Evolutionary conservation across 92 coral and sea anemone genomes (phyloP).

Genomic region (Galaxea fascicularis): DNA sequence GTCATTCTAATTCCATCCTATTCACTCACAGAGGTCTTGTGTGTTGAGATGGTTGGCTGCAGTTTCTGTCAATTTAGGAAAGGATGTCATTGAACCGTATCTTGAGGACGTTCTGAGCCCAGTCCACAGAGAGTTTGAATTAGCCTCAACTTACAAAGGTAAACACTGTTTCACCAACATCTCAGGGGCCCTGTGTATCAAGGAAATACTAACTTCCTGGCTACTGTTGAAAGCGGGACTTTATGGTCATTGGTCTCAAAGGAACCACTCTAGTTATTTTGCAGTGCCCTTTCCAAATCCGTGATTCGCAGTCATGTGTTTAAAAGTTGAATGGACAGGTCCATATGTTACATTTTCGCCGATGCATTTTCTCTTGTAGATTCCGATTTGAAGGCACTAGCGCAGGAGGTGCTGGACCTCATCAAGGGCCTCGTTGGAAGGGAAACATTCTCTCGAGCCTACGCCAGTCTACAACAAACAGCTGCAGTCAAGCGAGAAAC

Average conservation of each 20-base stretch:
- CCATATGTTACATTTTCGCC: background rate
- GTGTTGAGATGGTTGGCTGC: slow-evolving; percentile 96
- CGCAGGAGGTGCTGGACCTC: slow-evolving; percentile 90
- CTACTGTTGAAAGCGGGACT: too few relatives aligned
- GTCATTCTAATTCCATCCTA: background rate
- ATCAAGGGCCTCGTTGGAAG: slow-evolving; percentile 87
- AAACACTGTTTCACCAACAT: background rate
- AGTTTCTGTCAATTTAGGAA: slow-evolving; percentile 77
- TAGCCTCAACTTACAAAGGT: slow-evolving; percentile 84
- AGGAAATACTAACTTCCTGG: too few relatives aligned
- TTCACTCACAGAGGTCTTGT: slow-evolving; percentile 76
- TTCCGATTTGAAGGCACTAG: slow-evolving; percentile 72
- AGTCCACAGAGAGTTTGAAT: slow-evolving; percentile 88
- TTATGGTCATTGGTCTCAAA: too few relatives aligned
- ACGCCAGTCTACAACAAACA: slow-evolving; percentile 80
- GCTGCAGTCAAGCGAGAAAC: slow-evolving; percentile 76
- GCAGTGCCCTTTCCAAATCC: too few relatives aligned
- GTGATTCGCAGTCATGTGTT: too few relatives aligned
- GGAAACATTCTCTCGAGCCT: slow-evolving; percentile 86
- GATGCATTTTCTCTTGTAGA: slow-evolving; percentile 5
- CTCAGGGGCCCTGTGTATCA: too few relatives aligned
- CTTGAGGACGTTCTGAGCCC: slow-evolving; percentile 78
- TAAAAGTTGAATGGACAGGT: background rate
- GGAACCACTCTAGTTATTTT: too few relatives aligned
- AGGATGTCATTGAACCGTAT: slow-evolving; percentile 72